Percentiles rank a stretch among this genome's conserved stretches.
These are phyloP conservation scores for Montipora sp. DNA, from an alignment of 64 coral and sea anemone species.

Conservation along the genomic window DNA sequence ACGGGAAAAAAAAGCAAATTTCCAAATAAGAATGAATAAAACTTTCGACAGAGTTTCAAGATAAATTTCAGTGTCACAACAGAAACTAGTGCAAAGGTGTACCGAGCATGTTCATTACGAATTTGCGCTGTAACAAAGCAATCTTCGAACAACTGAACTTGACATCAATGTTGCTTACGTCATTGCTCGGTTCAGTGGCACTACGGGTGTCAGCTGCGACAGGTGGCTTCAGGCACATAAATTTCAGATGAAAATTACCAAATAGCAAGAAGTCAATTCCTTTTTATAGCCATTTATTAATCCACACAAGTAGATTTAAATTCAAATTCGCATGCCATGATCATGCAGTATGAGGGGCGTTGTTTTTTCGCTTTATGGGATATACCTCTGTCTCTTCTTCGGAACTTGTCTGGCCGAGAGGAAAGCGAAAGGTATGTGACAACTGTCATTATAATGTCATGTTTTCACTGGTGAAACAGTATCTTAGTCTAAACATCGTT, in stretches of 20 bases:
- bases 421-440: slow-evolving; percentile 14
- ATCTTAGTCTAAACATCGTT: not conserved
- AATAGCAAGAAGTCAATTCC: not conserved
- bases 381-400: not conserved
- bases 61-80: too few relatives aligned
- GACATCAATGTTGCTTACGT: not conserved
- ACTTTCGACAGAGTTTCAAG: too few relatives aligned
- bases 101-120: too few relatives aligned
- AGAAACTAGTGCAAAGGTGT: too few relatives aligned
- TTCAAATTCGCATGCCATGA: not conserved
- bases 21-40: too few relatives aligned
- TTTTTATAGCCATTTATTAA: not conserved
- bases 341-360: slow-evolving; percentile 32
- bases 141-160: not conserved
- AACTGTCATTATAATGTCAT: not conserved
- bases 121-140: too few relatives aligned
- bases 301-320: not conserved
- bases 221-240: not conserved
- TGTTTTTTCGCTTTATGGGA: not conserved
- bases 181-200: not conserved
- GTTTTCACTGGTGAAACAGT: not conserved
- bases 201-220: not conserved
- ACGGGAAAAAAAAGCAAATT: too few relatives aligned
- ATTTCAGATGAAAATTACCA: not conserved
- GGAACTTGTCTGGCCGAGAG: not conserved